Evolutionary conservation across 1,140 invertebrate genomes (phyloP), one percentile per base, ranked within the genome.

Genomic region (Bradysia coprophila): DNA sequence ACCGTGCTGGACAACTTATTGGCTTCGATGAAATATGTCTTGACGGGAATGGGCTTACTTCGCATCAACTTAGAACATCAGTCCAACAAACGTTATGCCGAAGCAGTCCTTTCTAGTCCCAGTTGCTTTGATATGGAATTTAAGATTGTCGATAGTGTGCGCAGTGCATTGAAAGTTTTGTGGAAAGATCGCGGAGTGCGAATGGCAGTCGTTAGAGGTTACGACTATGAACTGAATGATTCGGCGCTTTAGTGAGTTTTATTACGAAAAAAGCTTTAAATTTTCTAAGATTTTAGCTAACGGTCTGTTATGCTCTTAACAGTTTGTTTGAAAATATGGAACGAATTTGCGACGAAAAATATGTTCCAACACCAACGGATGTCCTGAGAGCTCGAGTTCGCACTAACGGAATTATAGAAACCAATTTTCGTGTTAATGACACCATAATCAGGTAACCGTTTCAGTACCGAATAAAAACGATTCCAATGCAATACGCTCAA

Each of bases 151-250:
- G 61, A 63, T 10, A 50, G 55, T 42, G 62, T 71, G 45, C 49
- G 65, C 53, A 64, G 51, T 45, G 55, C 67, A 52, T 53, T 71
- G 4, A 64, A 68, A 52, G 59, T 57, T 21, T 49, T 73, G 10
- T 73, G 71, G 71, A 58, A 64, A 28, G 71, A 73, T 51, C 62
- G 72, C 46, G 75, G 75, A 10, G 71, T 76, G 0, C 51, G 72
- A 45, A 53, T 71, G 16, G 71, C 73, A 28, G 74, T 76, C 3
- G 67, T 72, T n/a, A 55, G 72, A 45, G 75, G 75, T 21, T 69
- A 76, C 50, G 78, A 81, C 54, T 82, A 80, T 56, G 76, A 82
- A 56, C 61, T 82, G 22, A 82, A 82, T 56, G 79, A 82, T 64
- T 82, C 78, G 3, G 77, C 78, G 38, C 61, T 77, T 50, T 81